These are phyloP conservation scores for Gasterosteus aculeatus DNA, from an alignment of 2,113 vertebrate species.

Conservation along the genomic window DNA sequence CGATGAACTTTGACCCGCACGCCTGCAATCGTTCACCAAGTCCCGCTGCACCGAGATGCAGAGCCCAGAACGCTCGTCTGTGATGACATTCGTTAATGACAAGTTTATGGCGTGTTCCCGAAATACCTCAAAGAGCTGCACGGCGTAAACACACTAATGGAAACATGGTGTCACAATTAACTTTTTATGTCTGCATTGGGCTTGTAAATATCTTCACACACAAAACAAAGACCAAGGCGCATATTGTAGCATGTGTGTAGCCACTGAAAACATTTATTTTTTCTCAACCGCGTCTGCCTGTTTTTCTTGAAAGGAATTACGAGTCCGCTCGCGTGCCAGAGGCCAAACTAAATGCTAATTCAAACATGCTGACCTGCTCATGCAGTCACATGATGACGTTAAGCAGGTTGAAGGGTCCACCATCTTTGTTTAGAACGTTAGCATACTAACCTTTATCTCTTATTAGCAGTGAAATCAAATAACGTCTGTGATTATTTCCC, in stretches of 20 bases:
- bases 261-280: background rate
- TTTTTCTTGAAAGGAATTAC: background rate
- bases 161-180: constrained; percentile 14
- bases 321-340: background rate
- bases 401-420: background rate
- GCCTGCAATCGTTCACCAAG: constrained; percentile 42
- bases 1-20: constrained; percentile 60
- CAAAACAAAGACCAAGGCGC: constrained; percentile 22
- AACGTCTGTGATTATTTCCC: background rate
- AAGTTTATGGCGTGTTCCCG: constrained; percentile 23
- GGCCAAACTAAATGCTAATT: background rate
- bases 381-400: background rate
- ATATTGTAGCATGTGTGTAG: background rate
- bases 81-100: constrained; percentile 44
- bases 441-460: background rate
- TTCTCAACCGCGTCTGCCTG: background rate
- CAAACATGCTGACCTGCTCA: background rate
- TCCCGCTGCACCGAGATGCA: constrained; percentile 15
- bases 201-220: background rate
- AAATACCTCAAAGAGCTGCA: constrained; percentile 35
- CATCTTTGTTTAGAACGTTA: background rate
- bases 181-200: constrained; percentile 24
- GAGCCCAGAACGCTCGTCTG: background rate
- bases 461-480: background rate
- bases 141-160: constrained; percentile 31